Conservation (phyloP, 2,888 invertebrate genomes). For the Harpagoxenus sublaevis region DNA sequence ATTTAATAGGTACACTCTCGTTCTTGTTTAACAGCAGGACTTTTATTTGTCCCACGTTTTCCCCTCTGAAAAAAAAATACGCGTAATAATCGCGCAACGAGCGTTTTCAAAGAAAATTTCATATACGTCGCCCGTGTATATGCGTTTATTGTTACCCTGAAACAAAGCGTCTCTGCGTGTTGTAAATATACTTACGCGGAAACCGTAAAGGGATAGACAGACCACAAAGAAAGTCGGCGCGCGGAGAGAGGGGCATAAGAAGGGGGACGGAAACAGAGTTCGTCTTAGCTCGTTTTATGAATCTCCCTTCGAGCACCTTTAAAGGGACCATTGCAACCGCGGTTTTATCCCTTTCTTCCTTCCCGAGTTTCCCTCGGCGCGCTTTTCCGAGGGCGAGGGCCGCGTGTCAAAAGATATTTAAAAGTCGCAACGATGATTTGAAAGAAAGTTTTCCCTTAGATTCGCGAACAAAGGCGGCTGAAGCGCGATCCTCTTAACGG, state of each 20-base stretch:
- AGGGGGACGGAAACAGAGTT: constrained; percentile 1
- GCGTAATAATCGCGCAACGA: constrained; percentile 13
- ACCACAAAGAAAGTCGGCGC: constrained; percentile 29
- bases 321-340: constrained; percentile 59
- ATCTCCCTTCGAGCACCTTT: constrained; percentile 55
- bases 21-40: not conserved
- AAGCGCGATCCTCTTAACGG: constrained; percentile 65
- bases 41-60: constrained; percentile 8
- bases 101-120: constrained; percentile 31
- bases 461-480: constrained; percentile 61
- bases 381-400: constrained; percentile 39
- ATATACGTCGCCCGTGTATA: not conserved
- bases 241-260: not conserved
- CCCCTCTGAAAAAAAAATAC: constrained; percentile 9
- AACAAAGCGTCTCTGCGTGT: constrained; percentile 34
- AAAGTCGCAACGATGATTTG: constrained; percentile 62
- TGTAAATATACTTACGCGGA: constrained; percentile 42
- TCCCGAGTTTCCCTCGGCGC: not conserved
- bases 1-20: not conserved
- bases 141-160: constrained; percentile 36
- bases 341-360: constrained; percentile 55
- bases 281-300: constrained; percentile 50
- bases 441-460: constrained; percentile 67
- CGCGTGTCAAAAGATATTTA: constrained; percentile 75
- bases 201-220: constrained; percentile 7